A percentile compares a stretch with the other conserved stretches of the same genome.
These are phyloP conservation scores for Actias luna DNA, from an alignment of 2,888 invertebrate species.

Conservation along the genomic window DNA sequence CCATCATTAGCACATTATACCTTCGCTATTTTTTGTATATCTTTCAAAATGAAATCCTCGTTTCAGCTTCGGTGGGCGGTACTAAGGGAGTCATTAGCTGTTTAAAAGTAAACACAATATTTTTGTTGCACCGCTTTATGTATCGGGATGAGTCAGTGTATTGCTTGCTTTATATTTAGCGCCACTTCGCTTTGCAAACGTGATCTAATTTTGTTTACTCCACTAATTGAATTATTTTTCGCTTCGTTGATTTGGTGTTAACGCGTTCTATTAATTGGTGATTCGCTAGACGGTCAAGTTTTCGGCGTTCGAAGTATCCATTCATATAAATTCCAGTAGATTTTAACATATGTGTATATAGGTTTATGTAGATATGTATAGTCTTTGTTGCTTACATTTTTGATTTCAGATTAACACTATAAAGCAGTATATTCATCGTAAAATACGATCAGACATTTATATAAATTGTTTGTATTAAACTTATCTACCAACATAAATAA, in stretches of 20 bases:
- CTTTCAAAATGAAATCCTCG: slow-evolving; percentile 17
- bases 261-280: slow-evolving; percentile 34
- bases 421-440: too few relatives aligned
- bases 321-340: slow-evolving; percentile 1
- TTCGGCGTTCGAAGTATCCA: slow-evolving; percentile 4
- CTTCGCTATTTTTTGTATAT: slow-evolving; percentile 1
- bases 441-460: too few relatives aligned
- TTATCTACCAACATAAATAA: too few relatives aligned
- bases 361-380: too few relatives aligned
- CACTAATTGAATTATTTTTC: slow-evolving; percentile 62
- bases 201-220: slow-evolving; percentile 60
- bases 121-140: slow-evolving; percentile 65
- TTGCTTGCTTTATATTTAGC: slow-evolving; percentile 71
- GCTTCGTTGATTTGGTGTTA: slow-evolving; percentile 40
- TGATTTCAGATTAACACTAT: background rate
- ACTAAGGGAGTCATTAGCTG: slow-evolving; percentile 69
- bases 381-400: too few relatives aligned
- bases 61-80: slow-evolving; percentile 81
- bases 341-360: background rate
- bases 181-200: slow-evolving; percentile 51
- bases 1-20: slow-evolving; percentile 10
- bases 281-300: slow-evolving; percentile 30
- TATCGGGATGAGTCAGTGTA: slow-evolving; percentile 59
- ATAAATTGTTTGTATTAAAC: too few relatives aligned
- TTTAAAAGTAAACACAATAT: slow-evolving; percentile 70